Evolutionary conservation across 2,113 vertebrate genomes (phyloP), one percentile per base, ranked within the genome.

Genomic region (Gobius niger): DNA sequence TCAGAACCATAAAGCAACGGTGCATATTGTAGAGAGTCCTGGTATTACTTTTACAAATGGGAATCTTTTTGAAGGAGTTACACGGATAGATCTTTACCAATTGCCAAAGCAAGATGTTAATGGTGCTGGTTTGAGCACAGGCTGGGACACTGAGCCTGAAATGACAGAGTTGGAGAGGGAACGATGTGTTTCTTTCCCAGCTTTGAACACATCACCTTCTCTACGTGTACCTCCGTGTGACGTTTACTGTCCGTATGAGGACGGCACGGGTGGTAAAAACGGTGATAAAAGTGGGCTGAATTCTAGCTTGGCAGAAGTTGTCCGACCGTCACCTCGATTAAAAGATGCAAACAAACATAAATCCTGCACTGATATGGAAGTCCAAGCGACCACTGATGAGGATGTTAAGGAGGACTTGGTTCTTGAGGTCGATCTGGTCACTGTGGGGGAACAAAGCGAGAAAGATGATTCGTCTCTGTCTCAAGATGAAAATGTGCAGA

Each of bases 91-190:
- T 74, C 76, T 90, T 40, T 76, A 80, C 68, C 82, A 78, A 59
- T 72, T 82, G 73, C 81, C 85, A 34, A 83, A 84, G 44, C 66
- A 24, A 12, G 47, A 68, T 6, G 49, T 81, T 52, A 68, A 68
- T 4, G 52, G 72, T 5, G 65, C 73, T 16, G 50, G 75, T 51
- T 68, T 87, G 60, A 77, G 83, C n/a, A 67, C 90, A 47, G 91
- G 88, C 54, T 93, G 93, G 93, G 92, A 93, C 47, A 87, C 86
- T 63, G 91, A 92, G 15, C 81, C 83, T 6, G 92, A 92, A 54
- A 81, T 89, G 50, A 82, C 77, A 62, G 92, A 92, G 65, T 69
- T 77, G 19, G 90, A 89, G 10, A 76, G 82, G 24, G 89, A 88
- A 24, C 81, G 62, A 52, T 79, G 63, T 53, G 85, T 93, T 10